Base-by-base conservation (phyloP, 92 coral and sea anemone genomes). In the Umimayanthus kanabou region DNA sequence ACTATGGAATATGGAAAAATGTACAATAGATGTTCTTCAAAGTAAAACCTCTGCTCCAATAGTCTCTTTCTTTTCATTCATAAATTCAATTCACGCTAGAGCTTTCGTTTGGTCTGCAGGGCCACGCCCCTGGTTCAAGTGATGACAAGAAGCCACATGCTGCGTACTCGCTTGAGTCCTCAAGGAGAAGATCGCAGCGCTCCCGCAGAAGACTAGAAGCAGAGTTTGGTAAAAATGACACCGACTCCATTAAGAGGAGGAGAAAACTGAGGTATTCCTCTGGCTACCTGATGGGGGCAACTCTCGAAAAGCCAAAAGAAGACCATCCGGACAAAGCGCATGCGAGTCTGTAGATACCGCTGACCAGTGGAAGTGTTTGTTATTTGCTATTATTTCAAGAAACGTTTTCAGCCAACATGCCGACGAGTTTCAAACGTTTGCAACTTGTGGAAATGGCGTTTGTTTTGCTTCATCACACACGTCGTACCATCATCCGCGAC, bases 191-290 rank as follows among this genome's bases (percentile, higher is more conserved):
- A 85, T 88, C 94, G 47, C 88, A 91, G 53, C 96, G 98, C 22
- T 93, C 96, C 10, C 92, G 92, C 72, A 88, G 91, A 79, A 67
- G 96, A 74, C 91, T 95, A 88, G 98, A 94, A 89, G 94, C 94
- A 73, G 94, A 90, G 43, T 93, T 91, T 80, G 95, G 95, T 26
- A 95, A 95, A 79, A 47, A 82, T 85, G 98, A 95, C 87, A 82
- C 87, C 10, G 98, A 93, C 83, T 90, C 98, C 43, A 95, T 95
- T 45, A 85, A 89, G 77, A 91, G 96, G 70, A 93, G 94, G 87
- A 91, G 93, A 67, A 91, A 92, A 30, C 86, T 95, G 66, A 95
- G 98, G 39, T 95, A 95, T 70, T 95, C 98, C 28, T 95, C 98
- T 45, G 96, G 96, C 13, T 95, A 87, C 64, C 58, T 95, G 58